These are phyloP conservation scores for Petrolisthes cinctipes DNA, from an alignment of 2,888 invertebrate species.

Conservation along the genomic window DNA sequence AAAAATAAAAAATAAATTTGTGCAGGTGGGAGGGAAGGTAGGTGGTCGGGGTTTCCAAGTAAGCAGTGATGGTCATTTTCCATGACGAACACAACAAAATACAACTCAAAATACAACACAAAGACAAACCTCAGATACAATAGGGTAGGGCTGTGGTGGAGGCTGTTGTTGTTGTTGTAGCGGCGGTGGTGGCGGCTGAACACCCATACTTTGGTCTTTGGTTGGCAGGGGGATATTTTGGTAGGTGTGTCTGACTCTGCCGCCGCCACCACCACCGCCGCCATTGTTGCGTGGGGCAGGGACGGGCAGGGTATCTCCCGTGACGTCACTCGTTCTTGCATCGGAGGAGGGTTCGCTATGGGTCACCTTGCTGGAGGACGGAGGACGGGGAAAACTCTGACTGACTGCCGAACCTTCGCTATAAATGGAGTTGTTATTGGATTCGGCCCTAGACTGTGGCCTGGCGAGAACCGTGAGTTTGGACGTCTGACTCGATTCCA, in stretches of 20 bases:
- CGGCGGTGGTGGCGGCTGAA: constrained; percentile 29
- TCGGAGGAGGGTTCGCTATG: constrained; percentile 40
- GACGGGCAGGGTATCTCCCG: constrained; percentile 41
- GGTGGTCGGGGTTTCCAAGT: neutral
- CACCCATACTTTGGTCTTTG: constrained; percentile 69
- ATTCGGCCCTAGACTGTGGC: constrained; percentile 36
- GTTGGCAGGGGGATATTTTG: constrained; percentile 74
- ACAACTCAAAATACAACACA: constrained; percentile 3
- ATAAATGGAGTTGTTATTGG: constrained; percentile 38
- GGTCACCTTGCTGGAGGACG: constrained; percentile 9
- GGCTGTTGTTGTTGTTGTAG: constrained; percentile 19
- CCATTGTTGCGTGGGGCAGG: constrained; percentile 59
- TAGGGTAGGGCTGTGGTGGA: constrained; percentile 20
- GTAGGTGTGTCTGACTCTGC: constrained; percentile 71
- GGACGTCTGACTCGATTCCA: constrained; percentile 60
- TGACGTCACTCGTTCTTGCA: constrained; percentile 32
- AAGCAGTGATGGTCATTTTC: constrained; percentile 56
- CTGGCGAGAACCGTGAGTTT: constrained; percentile 42
- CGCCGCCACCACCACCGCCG: constrained; percentile 19
- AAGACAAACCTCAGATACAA: constrained; percentile 61
- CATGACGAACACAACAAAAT: constrained; percentile 41
- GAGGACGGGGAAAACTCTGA: constrained; percentile 16
- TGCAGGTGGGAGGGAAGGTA: neutral
- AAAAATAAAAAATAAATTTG: neutral
- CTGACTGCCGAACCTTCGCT: constrained; percentile 4